Base-by-base conservation (phyloP, 2,113 vertebrate genomes). In the Poeciliopsis retropinna region DNA sequence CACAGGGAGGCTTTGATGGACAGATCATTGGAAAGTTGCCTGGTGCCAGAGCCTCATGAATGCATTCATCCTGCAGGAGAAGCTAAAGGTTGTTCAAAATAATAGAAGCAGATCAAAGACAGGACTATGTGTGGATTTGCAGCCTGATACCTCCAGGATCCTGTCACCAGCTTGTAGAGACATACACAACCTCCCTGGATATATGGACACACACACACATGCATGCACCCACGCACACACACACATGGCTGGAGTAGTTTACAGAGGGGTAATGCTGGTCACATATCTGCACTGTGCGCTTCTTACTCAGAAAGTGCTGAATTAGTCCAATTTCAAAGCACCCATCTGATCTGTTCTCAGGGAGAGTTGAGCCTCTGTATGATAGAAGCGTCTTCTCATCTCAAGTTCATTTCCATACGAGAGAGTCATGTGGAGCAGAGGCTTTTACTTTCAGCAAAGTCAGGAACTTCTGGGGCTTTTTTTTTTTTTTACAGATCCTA, bases 251-350 rank as follows among this genome's bases (percentile, higher is more conserved):
- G 27, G 27, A 44, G 71, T 44, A 78, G 67, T 78, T 83, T 78
- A 78, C 5, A 47, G 44, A 82, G 65, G 68, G 69, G 70, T 71
- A 34, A 89, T 86, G 82, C 81, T 39, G 70, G 63, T 76, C 88
- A 91, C 86, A 85, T 88, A 83, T 64, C 77, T 72, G 65, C n/a
- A n/a, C 76, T 72, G 57, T 60, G 63, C 80, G 76, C 89, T 77
- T 83, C 85, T 80, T 72, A 65, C 66, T 57, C 85, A 78, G 84
- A 82, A 87, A 91, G 75, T 86, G 83, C 88, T 89, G 85, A 92
- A 90, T 91, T 88, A 88, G 86, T 89, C 91, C 76, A 85, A 84
- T 91, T 89, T 91, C 78, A 90, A 89, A 91, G 88, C 65, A 61
- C 39, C 71, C 84, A 82, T 88, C 80, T 90, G 89, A 92, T 88